These are phyloP conservation scores for Pteruthius melanotis DNA, from an alignment of 2,113 vertebrate species.

Conservation along the genomic window DNA sequence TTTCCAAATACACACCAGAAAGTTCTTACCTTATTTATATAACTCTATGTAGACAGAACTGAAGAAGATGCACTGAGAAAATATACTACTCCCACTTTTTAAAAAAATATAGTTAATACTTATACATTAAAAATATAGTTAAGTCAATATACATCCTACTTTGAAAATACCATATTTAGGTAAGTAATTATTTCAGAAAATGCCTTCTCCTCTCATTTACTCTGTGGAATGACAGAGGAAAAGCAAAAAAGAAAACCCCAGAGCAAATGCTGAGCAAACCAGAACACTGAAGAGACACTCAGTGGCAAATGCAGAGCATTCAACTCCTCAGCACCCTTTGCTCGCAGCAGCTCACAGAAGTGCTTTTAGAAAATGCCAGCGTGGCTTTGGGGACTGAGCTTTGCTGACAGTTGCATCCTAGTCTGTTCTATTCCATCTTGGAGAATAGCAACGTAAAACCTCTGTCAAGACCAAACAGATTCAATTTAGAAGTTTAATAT, in stretches of 20 bases:
- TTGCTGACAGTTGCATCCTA: neutral
- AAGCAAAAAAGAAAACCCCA: neutral
- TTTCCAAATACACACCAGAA: neutral
- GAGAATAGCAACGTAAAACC: neutral
- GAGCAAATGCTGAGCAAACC: neutral
- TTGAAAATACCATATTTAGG: neutral
- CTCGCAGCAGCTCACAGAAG: neutral
- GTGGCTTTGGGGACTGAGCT: neutral
- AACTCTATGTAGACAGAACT: neutral
- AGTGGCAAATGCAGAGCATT: neutral
- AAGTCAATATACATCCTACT: neutral
- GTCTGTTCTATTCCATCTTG: neutral
- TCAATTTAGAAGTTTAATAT: neutral
- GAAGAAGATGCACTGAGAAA: neutral
- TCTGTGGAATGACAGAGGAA: neutral
- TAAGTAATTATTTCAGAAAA: neutral
- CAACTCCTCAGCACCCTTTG: neutral
- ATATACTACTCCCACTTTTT: neutral
- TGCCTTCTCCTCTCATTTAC: neutral
- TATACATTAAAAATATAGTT: neutral
- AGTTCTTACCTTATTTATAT: neutral
- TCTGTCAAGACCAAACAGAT: neutral
- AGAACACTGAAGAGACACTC: neutral
- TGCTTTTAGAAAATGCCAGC: neutral
- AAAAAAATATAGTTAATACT: neutral